These are phyloP conservation scores for Sebastes minor DNA, from an alignment of 2,797 vertebrate genomes.

Conservation along the genomic window DNA sequence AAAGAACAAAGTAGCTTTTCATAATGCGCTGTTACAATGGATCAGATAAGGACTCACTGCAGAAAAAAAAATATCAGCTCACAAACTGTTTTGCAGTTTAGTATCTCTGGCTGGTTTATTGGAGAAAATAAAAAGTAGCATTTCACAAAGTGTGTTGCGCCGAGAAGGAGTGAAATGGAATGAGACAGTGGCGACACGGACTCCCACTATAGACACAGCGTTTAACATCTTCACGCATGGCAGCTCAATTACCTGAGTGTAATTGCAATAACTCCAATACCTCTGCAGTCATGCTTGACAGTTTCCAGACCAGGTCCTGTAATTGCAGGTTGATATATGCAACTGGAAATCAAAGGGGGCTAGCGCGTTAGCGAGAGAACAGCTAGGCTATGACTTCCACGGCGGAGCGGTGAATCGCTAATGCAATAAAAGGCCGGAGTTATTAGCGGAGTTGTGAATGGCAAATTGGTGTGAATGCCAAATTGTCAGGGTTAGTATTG, in stretches of 20 bases:
- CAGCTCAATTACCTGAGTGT: slow-evolving; percentile 86
- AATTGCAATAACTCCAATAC: slow-evolving; percentile 87
- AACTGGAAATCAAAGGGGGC: slow-evolving; percentile 81
- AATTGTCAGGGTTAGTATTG: slow-evolving; percentile 77
- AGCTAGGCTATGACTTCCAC: slow-evolving; percentile 72
- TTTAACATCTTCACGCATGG: slow-evolving; percentile 84
- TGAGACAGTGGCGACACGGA: slow-evolving; percentile 73
- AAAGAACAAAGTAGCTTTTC: slow-evolving; percentile 18
- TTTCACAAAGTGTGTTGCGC: slow-evolving; percentile 47
- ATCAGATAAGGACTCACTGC: neutral
- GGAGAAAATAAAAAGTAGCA: slow-evolving; percentile 29
- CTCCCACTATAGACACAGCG: slow-evolving; percentile 75
- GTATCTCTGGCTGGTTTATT: slow-evolving; percentile 29
- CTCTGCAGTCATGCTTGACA: slow-evolving; percentile 84
- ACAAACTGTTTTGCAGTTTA: slow-evolving; percentile 21
- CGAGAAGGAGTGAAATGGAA: slow-evolving; percentile 63
- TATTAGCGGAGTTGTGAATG: slow-evolving; percentile 82
- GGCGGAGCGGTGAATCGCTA: slow-evolving; percentile 75
- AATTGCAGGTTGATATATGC: slow-evolving; percentile 87
- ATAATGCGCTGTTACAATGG: neutral
- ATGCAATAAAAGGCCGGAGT: slow-evolving; percentile 82
- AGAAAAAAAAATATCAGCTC: slow-evolving; percentile 1
- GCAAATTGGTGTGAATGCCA: slow-evolving; percentile 85
- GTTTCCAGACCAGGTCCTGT: slow-evolving; percentile 84
- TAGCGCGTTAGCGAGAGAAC: slow-evolving; percentile 62